Base-by-base conservation (phyloP, 2,113 vertebrate species). In the Marcusenius ussheri region DNA sequence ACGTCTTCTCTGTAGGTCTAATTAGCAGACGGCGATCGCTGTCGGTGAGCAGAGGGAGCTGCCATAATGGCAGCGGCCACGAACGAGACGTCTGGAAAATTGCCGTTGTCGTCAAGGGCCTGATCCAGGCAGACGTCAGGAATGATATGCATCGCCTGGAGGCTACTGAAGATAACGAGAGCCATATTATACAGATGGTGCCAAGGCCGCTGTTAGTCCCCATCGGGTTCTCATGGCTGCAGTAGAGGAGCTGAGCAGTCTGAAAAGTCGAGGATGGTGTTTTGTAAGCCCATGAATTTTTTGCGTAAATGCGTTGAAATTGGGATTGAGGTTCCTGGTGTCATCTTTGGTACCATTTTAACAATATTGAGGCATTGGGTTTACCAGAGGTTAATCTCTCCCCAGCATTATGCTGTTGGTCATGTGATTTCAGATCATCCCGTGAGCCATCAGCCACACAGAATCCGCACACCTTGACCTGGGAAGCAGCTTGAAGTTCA, bases 101-200 rank as follows among this genome's bases (percentile, higher is more conserved):
- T 89, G 6, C 88, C 91, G 91, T 35, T 89, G 93, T 93, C 94
- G 94, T 92, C 90, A 90, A 70, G 90, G 90, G 56, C 77, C 83
- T 93, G 92, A 94, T 93, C 91, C 89, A 91, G 91, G 91, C 91
- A 94, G 93, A 94, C 93, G 92, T 94, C 92, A 90, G 90, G 93
- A 93, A 94, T 93, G 93, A 93, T 94, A 93, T 94, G 92, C 93
- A 93, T 94, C 89, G 91, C 93, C 91, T 95, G 93, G 93, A 92
- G 58, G 91, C 8, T 87, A 85, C 89, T 91, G 90, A 88, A 93
- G 93, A 94, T 95, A 94, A 96, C 94, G 92, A 90, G 90, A 94
- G 94, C 94, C 94, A 95, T 92, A 96, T 95, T 95, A 95, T 94
- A 95, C 95, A 94, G 95, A 95, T 93, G 94, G 15, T 90, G 91